Percentiles rank a stretch among this genome's conserved stretches.
Conservation (phyloP, 2,888 invertebrate species). For the Corbicula japonica region DNA sequence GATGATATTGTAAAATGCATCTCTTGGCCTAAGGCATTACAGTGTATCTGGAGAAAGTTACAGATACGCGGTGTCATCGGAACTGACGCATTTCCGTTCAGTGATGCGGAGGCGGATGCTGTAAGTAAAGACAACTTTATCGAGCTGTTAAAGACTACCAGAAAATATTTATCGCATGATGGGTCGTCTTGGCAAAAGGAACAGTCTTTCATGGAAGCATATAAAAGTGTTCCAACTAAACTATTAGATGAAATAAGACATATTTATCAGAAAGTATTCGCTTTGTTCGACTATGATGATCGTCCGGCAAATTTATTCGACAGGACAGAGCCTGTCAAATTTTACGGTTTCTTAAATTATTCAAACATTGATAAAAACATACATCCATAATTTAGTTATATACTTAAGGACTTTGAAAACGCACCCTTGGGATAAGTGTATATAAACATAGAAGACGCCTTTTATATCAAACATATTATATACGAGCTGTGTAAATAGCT, state of each 20-base stretch:
- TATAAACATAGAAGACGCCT: too few relatives aligned
- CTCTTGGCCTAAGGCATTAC: conserved; percentile 49
- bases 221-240: conserved; percentile 23
- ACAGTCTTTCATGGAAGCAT: conserved; percentile 28
- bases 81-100: conserved; percentile 34
- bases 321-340: too few relatives aligned
- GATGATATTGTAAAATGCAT: conserved; percentile 40
- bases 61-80: conserved; percentile 59
- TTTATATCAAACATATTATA: too few relatives aligned
- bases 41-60: conserved; percentile 57
- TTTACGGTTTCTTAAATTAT: too few relatives aligned
- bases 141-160: conserved; percentile 10
- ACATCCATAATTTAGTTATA: too few relatives aligned
- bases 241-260: conserved; percentile 25
- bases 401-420: too few relatives aligned
- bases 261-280: conserved; percentile 42
- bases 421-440: too few relatives aligned
- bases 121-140: conserved; percentile 29
- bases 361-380: too few relatives aligned
- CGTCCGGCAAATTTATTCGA: too few relatives aligned
- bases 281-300: conserved; percentile 46
- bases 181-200: conserved; percentile 18
- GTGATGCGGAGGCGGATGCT: conserved; percentile 33
- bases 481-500: too few relatives aligned
- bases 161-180: background rate